Evolutionary conservation across 2,888 invertebrate species (phyloP).

Genomic region (Sinopyrophorus schimmeli): DNA sequence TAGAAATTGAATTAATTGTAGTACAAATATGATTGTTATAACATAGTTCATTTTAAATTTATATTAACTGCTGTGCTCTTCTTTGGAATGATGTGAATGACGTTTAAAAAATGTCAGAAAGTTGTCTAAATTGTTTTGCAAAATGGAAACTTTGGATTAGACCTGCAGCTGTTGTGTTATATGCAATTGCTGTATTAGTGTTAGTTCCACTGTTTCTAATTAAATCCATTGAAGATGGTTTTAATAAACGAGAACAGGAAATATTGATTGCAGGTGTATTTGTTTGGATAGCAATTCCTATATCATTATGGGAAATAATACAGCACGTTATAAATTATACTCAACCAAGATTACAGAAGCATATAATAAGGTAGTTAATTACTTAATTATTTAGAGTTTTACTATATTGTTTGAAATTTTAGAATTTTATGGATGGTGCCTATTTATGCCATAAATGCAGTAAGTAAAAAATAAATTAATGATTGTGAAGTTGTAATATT

Average conservation of each 20-base stretch:
- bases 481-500: not conserved
- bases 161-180: conserved; percentile 78
- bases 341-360: conserved; percentile 88
- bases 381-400: too few species aligned
- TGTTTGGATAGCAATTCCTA: conserved; percentile 86
- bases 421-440: conserved; percentile 97
- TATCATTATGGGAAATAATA: conserved; percentile 92
- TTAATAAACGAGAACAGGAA: conserved; percentile 77
- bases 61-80: too few species aligned
- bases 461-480: conserved; percentile 62
- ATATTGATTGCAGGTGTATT: conserved; percentile 88
- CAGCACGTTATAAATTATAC: conserved; percentile 93
- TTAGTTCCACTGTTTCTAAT: conserved; percentile 82
- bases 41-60: not conserved
- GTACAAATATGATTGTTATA: too few species aligned
- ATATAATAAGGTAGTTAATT: conserved; percentile 81
- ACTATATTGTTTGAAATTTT: conserved; percentile 51
- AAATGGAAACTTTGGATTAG: conserved; percentile 89
- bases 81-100: too few species aligned
- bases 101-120: too few species aligned
- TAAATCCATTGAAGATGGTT: conserved; percentile 78
- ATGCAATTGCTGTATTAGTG: conserved; percentile 79
- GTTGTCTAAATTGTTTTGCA: conserved; percentile 48
- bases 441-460: conserved; percentile 92
- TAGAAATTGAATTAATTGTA: too few species aligned